Evolutionary conservation across 2,113 vertebrate species (phyloP).

Genomic region (Corydoras maculifer): DNA sequence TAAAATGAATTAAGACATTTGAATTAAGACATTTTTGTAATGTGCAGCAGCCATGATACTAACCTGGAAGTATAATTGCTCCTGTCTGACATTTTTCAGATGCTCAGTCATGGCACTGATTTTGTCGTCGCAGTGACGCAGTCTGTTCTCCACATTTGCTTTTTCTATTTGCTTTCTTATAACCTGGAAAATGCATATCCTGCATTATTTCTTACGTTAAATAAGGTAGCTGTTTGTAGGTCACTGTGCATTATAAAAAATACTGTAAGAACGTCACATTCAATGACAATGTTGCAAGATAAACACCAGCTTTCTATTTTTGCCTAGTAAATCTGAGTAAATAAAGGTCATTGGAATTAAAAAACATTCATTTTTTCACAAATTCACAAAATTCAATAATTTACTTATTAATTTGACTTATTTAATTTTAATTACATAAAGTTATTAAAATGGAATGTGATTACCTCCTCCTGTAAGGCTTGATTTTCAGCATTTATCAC

Average conservation of each 20-base stretch:
- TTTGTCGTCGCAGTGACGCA: constrained; percentile 62
- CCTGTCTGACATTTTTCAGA: constrained; percentile 74
- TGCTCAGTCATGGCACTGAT: constrained; percentile 62
- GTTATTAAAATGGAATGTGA: constrained; percentile 15
- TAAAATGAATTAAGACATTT: background rate
- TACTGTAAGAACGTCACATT: no score
- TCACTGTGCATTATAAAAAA: no score
- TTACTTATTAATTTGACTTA: no score
- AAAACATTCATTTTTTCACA: no score
- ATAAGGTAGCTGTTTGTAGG: no score
- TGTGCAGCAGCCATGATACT: background rate
- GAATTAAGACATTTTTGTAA: background rate
- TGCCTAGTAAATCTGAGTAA: no score
- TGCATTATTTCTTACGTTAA: no score
- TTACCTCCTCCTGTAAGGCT: constrained; percentile 72
- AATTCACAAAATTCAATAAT: no score
- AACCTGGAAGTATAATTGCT: constrained; percentile 78
- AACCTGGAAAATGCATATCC: constrained; percentile 60
- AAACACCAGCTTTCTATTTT: no score
- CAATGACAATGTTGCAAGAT: no score
- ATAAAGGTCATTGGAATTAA: no score
- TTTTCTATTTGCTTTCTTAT: constrained; percentile 65
- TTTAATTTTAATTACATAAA: no score
- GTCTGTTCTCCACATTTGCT: constrained; percentile 58
- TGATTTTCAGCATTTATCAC: constrained; percentile 76